Evolutionary conservation across 1,140 invertebrate species (phyloP), one percentile per base, ranked within the genome.

Genomic region (Hydropsyche tenuis): DNA sequence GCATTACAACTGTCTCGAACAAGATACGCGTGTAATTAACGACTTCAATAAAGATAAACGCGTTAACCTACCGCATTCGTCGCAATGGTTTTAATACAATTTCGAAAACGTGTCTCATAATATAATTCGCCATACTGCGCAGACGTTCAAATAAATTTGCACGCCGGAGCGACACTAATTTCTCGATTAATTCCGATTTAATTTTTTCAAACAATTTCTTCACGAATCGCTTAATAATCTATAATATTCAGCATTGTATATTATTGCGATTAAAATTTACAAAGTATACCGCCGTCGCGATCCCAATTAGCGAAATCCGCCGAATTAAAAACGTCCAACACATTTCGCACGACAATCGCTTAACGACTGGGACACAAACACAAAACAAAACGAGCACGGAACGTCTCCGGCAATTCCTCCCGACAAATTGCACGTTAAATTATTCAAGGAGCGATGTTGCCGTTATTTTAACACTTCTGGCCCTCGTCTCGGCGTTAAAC

Each of bases 381-480:
- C 14, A 20, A 5, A 51, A 51, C 9, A 37, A 37, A 37, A 37
- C 9, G 30, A 4, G 30, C 30, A 9, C 30, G 30, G 23, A 22
- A 30, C 60, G 69, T 27, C 51, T 42, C 18, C 4, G 37, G 69
- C 53, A 72, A 72, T 72, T 46, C 22, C 53, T 72, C 43, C 53
- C 69, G 37, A 63, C 69, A 72, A 72, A 72, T 72, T 72, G 69
- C 69, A 63, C 60, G 69, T 72, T 72, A 72, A 72, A 72, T 63
- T 72, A 72, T 72, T 72, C 69, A 72, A 27, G 2, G 27, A 23
- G 30, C 30, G 25, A 63, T 72, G 45, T 60, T 45, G 45, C 37
- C 30, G 69, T 72, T 72, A 63, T 72, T 72, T 62, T 63, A 60
- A 72, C 69, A 63, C 56, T 43, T 18, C 11, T 1, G 23, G 14